Evolutionary conservation across 2,113 vertebrate species (phyloP).

Genomic region (Clinocottus analis): DNA sequence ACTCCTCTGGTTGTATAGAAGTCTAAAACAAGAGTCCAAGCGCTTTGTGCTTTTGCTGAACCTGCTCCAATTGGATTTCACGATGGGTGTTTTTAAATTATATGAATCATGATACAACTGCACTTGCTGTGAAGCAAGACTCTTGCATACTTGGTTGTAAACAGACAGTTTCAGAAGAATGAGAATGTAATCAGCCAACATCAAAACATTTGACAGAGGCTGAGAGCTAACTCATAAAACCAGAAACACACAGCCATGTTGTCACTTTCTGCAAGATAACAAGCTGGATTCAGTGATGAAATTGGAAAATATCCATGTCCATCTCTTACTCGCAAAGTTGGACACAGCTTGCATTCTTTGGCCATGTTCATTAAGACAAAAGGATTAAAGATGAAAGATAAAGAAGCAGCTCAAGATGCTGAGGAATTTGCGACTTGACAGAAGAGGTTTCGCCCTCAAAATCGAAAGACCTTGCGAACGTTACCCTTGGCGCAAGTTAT

Average conservation of each 20-base stretch:
- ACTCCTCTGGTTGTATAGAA: too few relatives aligned
- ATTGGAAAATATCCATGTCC: conserved; percentile 12
- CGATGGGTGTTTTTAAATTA: conserved; percentile 20
- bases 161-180: conserved; percentile 21
- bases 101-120: conserved; percentile 25
- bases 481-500: conserved; percentile 16
- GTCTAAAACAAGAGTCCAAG: too few relatives aligned
- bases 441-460: background rate
- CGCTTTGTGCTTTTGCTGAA: too few relatives aligned
- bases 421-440: background rate
- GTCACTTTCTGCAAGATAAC: background rate
- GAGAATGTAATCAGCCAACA: conserved; percentile 17
- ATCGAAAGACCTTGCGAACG: conserved; percentile 18
- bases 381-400: conserved; percentile 5
- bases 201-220: conserved; percentile 18
- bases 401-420: conserved; percentile 14
- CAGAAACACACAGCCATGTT: background rate
- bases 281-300: conserved; percentile 14
- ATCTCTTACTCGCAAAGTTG: conserved; percentile 25
- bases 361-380: conserved; percentile 21
- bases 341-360: conserved; percentile 30
- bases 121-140: conserved; percentile 1
- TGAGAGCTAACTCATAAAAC: conserved; percentile 42
- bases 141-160: background rate
- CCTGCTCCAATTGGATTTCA: background rate